Conservation (phyloP, 2,113 vertebrate genomes). For the Vanacampus margaritifer region DNA sequence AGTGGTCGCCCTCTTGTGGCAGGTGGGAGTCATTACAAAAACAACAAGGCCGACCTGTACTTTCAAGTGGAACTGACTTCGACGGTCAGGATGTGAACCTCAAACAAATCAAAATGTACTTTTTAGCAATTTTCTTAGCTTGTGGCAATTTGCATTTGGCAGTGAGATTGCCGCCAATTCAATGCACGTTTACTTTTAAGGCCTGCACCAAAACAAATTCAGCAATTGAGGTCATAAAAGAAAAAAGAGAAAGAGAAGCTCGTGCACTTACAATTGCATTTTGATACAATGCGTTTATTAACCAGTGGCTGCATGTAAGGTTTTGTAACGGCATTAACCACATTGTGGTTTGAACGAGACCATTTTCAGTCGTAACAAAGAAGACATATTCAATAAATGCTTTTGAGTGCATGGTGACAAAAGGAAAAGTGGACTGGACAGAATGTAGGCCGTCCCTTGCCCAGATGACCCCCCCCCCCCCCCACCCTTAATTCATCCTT, state of each 20-base stretch:
- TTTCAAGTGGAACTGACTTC: constrained; percentile 29
- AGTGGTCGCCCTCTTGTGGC: constrained; percentile 60
- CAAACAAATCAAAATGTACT: constrained; percentile 5
- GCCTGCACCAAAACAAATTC: not conserved
- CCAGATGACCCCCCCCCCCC: no score
- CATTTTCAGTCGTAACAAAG: not conserved
- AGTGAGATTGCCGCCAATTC: constrained; percentile 25
- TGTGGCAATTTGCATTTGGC: constrained; percentile 3
- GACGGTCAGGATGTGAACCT: constrained; percentile 53
- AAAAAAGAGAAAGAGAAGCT: constrained; percentile 15
- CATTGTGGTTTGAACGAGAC: no score
- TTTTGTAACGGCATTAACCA: no score
- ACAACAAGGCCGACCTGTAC: not conserved
- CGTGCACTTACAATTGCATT: constrained; percentile 55
- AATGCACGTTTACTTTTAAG: constrained; percentile 2
- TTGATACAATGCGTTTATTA: constrained; percentile 56
- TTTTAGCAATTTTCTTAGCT: no score
- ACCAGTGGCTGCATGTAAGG: constrained; percentile 45
- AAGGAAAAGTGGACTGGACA: constrained; percentile 33
- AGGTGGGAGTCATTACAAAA: constrained; percentile 25
- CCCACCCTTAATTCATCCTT: constrained; percentile 35
- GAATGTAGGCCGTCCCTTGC: no score
- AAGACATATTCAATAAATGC: not conserved
- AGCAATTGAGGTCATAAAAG: not conserved
- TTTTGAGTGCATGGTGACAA: constrained; percentile 21